Conservation (phyloP, 1,140 invertebrate species). For the Caenorhabditis briggsae region DNA sequence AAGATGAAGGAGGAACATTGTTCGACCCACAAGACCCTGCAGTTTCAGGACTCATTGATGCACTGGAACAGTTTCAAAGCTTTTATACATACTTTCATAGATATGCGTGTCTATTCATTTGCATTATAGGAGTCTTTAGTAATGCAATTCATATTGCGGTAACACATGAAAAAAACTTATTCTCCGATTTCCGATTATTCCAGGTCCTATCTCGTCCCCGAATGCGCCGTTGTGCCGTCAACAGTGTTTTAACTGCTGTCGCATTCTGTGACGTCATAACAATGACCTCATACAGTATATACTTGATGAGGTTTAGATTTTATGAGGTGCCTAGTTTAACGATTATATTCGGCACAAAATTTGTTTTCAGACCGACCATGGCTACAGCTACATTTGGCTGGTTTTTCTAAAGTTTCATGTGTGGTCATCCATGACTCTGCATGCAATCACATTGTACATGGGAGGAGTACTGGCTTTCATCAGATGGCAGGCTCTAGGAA, state of each 20-base stretch:
- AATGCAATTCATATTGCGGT: conserved; percentile 88
- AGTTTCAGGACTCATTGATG: conserved; percentile 1
- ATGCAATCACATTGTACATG: conserved; percentile 69
- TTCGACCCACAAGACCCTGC: conserved; percentile 47
- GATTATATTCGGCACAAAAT: neutral
- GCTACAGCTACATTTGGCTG: conserved; percentile 67
- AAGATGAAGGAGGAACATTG: conserved; percentile 48
- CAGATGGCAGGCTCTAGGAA: conserved; percentile 67
- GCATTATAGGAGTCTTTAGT: conserved; percentile 87
- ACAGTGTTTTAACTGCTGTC: conserved; percentile 68
- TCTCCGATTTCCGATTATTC: neutral
- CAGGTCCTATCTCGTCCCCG: conserved; percentile 83
- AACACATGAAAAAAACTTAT: too few species aligned
- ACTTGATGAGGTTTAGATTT: conserved; percentile 68
- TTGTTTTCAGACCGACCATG: conserved; percentile 60
- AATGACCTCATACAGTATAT: conserved; percentile 68
- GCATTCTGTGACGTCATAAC: conserved; percentile 70
- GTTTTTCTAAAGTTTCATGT: conserved; percentile 67
- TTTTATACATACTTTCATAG: conserved; percentile 81
- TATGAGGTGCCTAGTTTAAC: conserved; percentile 61
- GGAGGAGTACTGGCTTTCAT: conserved; percentile 67
- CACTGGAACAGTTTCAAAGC: conserved; percentile 55
- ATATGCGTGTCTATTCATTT: conserved; percentile 84
- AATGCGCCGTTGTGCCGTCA: conserved; percentile 68
- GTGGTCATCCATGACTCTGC: conserved; percentile 66